phyloP scores from a whole-genome alignment of 2,888 invertebrate genomes.

The Boloria selene region DNA sequence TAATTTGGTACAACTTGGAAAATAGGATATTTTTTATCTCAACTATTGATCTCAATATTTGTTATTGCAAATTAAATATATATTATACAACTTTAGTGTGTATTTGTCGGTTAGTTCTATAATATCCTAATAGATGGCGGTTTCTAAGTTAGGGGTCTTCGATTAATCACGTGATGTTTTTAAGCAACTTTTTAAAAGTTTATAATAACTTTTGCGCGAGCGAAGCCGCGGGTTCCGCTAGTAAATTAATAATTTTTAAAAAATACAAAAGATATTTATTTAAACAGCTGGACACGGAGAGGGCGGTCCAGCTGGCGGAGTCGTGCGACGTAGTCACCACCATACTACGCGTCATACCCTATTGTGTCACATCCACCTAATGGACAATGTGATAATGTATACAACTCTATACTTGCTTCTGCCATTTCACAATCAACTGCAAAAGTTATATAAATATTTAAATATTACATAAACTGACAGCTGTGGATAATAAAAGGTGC shows the following conservation, averaged over 20 bases:
- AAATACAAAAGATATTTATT: slow-evolving; percentile 14
- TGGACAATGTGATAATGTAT: slow-evolving; percentile 5
- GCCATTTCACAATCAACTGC: slow-evolving; percentile 1
- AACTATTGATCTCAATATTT: too few relatives aligned
- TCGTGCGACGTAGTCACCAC: slow-evolving; percentile 66
- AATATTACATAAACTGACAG: neutral
- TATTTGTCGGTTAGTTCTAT: too few relatives aligned
- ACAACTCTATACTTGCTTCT: neutral
- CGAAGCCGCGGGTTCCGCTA: too few relatives aligned
- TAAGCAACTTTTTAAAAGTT: too few relatives aligned
- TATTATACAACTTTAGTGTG: too few relatives aligned
- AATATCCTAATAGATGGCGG: too few relatives aligned
- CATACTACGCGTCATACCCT: slow-evolving; percentile 70
- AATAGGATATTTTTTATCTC: too few relatives aligned
- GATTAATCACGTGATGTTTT: too few relatives aligned
- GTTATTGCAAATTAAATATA: too few relatives aligned
- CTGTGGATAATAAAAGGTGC: slow-evolving; percentile 18
- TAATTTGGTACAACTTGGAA: too few relatives aligned
- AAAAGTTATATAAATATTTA: neutral
- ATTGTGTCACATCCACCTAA: slow-evolving; percentile 61
- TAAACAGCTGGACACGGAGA: slow-evolving; percentile 59
- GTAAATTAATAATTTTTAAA: neutral
- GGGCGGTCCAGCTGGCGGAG: slow-evolving; percentile 58
- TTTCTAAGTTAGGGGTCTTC: too few relatives aligned
- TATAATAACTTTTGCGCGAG: too few relatives aligned